Percentiles rank a stretch among this genome's conserved stretches.
Evolutionary conservation across 2,888 invertebrate species (phyloP).

Genomic region (Drosophila pseudotakahashii): DNA sequence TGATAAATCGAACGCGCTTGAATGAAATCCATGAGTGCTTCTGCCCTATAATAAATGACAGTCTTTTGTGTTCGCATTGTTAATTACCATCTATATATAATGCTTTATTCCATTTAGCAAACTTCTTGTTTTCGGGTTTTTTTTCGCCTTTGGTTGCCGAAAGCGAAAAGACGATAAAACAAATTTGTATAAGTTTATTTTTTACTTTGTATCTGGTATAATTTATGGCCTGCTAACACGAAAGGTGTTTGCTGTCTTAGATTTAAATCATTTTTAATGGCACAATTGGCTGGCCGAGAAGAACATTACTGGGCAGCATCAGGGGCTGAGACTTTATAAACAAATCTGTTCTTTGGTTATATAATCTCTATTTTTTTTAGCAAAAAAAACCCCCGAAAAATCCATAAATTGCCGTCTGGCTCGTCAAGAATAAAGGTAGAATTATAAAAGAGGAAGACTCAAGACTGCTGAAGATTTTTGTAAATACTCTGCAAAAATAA

Average conservation of each 20-base stretch:
- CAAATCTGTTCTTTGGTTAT: conserved; percentile 12
- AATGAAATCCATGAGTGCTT: conserved; percentile 38
- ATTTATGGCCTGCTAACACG: conserved; percentile 52
- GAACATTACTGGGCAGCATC: conserved; percentile 12
- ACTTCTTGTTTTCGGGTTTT: conserved; percentile 1
- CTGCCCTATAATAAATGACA: conserved; percentile 27
- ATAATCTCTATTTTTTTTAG: conserved; percentile 4
- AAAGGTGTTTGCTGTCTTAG: conserved; percentile 46
- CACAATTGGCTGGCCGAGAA: conserved; percentile 6
- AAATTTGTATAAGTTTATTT: conserved; percentile 34
- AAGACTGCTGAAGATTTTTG: background rate
- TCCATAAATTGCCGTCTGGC: background rate
- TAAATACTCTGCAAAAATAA: conserved; percentile 8
- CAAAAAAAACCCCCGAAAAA: conserved; percentile 17
- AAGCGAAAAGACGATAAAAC: conserved; percentile 11
- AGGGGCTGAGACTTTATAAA: background rate
- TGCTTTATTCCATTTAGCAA: conserved; percentile 13
- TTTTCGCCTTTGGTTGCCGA: background rate
- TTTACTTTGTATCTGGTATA: conserved; percentile 10
- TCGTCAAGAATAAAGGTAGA: conserved; percentile 2
- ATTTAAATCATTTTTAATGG: conserved; percentile 44
- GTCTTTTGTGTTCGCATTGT: background rate
- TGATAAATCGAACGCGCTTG: conserved; percentile 58
- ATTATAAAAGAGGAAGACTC: background rate
- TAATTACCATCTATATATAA: conserved; percentile 32